Evolutionary conservation across 2,113 vertebrate genomes (phyloP), one percentile per base, ranked within the genome.

Genomic region (Cygnus atratus): DNA sequence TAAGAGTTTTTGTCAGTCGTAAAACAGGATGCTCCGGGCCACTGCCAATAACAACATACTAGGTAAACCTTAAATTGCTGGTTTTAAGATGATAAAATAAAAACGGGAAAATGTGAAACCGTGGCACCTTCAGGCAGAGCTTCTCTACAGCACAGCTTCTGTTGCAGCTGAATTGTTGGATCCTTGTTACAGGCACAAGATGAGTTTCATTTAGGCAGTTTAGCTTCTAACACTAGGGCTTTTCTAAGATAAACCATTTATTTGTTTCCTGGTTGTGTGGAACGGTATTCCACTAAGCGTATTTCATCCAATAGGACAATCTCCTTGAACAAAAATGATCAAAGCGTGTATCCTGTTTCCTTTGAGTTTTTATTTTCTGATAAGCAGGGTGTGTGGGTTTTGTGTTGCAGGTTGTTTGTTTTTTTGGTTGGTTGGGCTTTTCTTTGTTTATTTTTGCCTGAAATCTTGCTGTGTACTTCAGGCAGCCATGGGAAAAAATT

Each of bases 151-250:
- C 12, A 35, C 65, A 84, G 33, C 76, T 61, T 29, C 73, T 81
- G 19, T 81, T 88, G 22, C n/a, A 59, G 65, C 46, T 72, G n/a
- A 84, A 68, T 75, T 57, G 33, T 52, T 78, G 43, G 10, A n/a
- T 91, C 65, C 73, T 18, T 89, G 87, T 93, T 87, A 89, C 57
- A 65, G 52, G 70, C 88, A 78, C 52, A 84, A 77, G 88, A 79
- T 75, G 19, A 41, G 46, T 50, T 84, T 63, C 35, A 10, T 79
- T 84, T 65, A 43, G 22, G 33, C 80, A 81, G 13, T 37, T 81
- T 75, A 7, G 16, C 25, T 90, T 81, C 78, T 84, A 88, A 78
- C 57, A 87, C 26, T n/a, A 67, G 26, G 46, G 57, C 52, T 82
- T 89, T 90, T 78, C 61, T 50, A 63, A 55, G n/a, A 35, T 28